Base-by-base conservation (phyloP, 1,140 invertebrate genomes). In the Magallana ariakensis region DNA sequence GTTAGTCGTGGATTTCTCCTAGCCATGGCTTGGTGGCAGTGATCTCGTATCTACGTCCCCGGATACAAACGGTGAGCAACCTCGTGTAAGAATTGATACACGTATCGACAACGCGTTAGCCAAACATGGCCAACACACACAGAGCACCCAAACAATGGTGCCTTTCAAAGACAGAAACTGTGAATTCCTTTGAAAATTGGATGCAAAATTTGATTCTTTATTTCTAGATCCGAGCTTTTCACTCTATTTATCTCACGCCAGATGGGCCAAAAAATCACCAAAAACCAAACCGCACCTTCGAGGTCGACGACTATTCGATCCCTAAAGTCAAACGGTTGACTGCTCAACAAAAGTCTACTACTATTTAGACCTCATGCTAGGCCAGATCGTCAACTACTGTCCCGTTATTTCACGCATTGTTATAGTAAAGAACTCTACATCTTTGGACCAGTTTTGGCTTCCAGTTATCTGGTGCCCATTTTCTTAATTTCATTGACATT, bases 351-450 rank as follows among this genome's bases (percentile, higher is more conserved):
- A 83, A 83, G 22, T 22, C 57, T 5, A n/a, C 4, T 1, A 16
- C 13, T n/a, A n/a, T 0, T 88, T 60, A 53, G 82, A 83, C 10
- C 22, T 83, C 13, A 57, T 88, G 46, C 16, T 88, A n/a, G 87
- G 87, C 6, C 83, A 85, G 54, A 88, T 88, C 16, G 87, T 84
- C 54, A 85, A 88, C 33, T 88, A 85, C 46, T 85, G 66, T 33
- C 83, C 87, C 9, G 57, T 85, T 6, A 87, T 87, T 15, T 56
- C 80, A 15, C 16, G 82, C 13, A 56, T 19, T n/a, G 13, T 55
- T 2, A 83, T 83, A 15, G 82, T 83, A 1, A 83, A 83, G 60
- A 89, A 80, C 26, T 92, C 85, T 84, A 89, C 83, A 58, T 90
- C 81, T 57, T 56, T 87, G 22, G 13, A 62, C 19, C n/a, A 53